phyloP scores from a whole-genome alignment of 2,113 vertebrate genomes.

The Muntiacus muntjak region DNA sequence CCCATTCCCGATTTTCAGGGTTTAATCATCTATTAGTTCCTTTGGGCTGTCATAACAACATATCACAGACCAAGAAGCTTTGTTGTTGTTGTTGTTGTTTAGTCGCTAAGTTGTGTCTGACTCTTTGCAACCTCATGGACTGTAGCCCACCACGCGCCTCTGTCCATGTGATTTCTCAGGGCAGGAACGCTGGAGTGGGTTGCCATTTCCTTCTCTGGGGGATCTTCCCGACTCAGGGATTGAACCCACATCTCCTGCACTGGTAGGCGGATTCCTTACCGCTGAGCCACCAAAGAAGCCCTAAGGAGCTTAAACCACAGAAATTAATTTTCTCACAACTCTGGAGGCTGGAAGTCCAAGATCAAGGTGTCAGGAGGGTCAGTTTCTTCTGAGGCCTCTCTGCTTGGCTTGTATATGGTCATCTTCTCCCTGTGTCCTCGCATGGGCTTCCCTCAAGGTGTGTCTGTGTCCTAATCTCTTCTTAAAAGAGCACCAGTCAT shows the following conservation, averaged over 20 bases:
- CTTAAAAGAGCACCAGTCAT: background rate
- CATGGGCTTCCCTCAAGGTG: fast-evolving
- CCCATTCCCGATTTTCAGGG: background rate
- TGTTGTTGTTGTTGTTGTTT: background rate
- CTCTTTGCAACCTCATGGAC: background rate
- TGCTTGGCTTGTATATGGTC: background rate
- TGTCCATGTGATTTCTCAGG: background rate
- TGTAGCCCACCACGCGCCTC: background rate
- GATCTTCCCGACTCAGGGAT: background rate
- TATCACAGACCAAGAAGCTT: background rate
- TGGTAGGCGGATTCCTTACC: background rate
- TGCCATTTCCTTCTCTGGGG: background rate
- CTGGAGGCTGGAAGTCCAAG: background rate
- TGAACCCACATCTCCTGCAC: background rate
- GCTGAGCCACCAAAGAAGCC: background rate
- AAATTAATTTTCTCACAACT: background rate
- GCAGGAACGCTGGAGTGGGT: background rate
- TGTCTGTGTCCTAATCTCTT: background rate
- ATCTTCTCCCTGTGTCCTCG: background rate
- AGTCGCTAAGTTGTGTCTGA: background rate
- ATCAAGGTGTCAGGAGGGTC: background rate
- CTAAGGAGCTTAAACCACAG: background rate
- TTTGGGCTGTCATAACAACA: background rate
- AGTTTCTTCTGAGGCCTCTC: background rate
- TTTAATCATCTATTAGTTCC: background rate